Percentiles rank a stretch among this genome's conserved stretches.
These are phyloP conservation scores for Drosophila kambysellisi DNA, from an alignment of 2,888 invertebrate species.

Conservation along the genomic window DNA sequence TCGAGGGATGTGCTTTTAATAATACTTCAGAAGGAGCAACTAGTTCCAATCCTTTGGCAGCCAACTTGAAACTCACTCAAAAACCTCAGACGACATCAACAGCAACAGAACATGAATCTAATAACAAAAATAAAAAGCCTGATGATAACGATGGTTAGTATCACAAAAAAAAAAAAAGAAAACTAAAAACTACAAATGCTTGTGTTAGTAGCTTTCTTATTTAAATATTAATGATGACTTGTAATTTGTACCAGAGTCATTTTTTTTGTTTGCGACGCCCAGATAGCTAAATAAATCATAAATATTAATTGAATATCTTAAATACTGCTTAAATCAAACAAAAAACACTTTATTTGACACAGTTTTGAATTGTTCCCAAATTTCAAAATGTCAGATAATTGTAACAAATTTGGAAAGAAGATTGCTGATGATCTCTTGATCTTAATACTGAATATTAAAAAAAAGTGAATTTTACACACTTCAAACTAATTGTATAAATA, in stretches of 20 bases:
- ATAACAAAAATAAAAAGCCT: constrained; percentile 74
- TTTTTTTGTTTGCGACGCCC: background rate
- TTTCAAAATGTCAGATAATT: background rate
- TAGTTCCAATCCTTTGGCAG: constrained; percentile 52
- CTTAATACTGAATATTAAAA: background rate
- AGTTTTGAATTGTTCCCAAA: background rate
- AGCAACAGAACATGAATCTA: constrained; percentile 55
- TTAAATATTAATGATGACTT: background rate
- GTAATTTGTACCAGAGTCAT: background rate
- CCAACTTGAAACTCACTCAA: constrained; percentile 53
- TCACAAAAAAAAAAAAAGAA: constrained; percentile 21
- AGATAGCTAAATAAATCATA: background rate
- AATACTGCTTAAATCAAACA: background rate
- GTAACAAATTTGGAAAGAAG: background rate
- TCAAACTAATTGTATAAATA: background rate
- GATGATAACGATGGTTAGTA: constrained; percentile 83
- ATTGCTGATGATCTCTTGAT: background rate
- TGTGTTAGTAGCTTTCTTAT: background rate
- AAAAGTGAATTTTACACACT: background rate
- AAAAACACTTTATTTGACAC: background rate
- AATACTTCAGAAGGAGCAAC: constrained; percentile 53
- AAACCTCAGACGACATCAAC: constrained; percentile 47
- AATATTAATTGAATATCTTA: background rate
- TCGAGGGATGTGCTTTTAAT: constrained; percentile 58
- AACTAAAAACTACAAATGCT: background rate